These are phyloP conservation scores for Cryptoblepharus egeriae DNA, from an alignment of 2,797 vertebrate species.

Conservation along the genomic window DNA sequence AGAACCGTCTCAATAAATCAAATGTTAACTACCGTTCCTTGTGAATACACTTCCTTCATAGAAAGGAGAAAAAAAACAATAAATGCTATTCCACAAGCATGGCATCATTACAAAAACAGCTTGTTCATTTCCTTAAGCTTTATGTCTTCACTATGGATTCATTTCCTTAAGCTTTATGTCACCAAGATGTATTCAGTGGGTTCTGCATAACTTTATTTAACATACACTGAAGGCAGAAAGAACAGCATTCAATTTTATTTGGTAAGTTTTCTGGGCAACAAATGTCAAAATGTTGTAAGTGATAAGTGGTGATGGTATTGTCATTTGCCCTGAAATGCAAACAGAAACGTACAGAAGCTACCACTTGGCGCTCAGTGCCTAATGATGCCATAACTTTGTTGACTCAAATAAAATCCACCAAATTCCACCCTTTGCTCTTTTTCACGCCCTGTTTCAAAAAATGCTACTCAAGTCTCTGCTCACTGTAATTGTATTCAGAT, in stretches of 20 bases:
- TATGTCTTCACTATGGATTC: constrained; percentile 37
- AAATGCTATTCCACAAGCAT: constrained; percentile 18
- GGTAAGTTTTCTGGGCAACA: neutral
- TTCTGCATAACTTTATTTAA: constrained; percentile 32
- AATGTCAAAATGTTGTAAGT: constrained; percentile 17
- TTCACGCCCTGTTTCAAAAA: no score
- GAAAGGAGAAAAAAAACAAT: constrained; percentile 1
- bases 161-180: constrained; percentile 49
- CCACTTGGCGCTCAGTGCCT: neutral
- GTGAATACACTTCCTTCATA: constrained; percentile 24
- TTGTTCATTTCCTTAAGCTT: constrained; percentile 45
- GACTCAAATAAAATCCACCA: neutral
- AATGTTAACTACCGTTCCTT: constrained; percentile 35
- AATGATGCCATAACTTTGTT: neutral
- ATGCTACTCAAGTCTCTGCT: neutral
- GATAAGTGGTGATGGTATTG: neutral
- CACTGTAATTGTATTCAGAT: neutral
- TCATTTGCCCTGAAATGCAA: constrained; percentile 21
- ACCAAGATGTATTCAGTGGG: neutral
- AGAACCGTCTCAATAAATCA: constrained; percentile 36
- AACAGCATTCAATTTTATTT: constrained; percentile 25
- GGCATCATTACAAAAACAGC: constrained; percentile 38
- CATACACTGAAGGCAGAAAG: neutral
- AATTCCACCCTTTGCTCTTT: neutral
- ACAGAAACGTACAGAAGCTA: constrained; percentile 1